phyloP scores from a whole-genome alignment of 2,797 vertebrate genomes.

The Fringilla coelebs region DNA sequence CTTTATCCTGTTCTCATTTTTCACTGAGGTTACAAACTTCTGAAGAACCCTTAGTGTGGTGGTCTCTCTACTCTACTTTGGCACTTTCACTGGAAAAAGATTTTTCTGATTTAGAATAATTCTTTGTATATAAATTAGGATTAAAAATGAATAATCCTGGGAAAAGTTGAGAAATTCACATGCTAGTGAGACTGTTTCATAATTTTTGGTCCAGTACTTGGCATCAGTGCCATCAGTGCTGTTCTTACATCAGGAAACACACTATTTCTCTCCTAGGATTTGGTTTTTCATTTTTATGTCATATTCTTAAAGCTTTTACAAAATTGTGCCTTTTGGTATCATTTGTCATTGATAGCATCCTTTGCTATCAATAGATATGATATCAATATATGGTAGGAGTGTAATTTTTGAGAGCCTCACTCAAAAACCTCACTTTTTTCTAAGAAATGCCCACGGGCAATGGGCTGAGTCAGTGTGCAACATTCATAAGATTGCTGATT shows the following conservation, averaged over 20 bases:
- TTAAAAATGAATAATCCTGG: background rate
- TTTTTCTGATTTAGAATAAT: background rate
- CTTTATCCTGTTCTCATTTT: background rate
- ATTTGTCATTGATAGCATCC: background rate
- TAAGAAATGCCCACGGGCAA: background rate
- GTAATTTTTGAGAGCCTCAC: background rate
- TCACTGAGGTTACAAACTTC: background rate
- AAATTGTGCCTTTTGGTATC: background rate
- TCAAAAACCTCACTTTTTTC: background rate
- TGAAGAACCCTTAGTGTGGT: background rate
- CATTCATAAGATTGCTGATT: background rate
- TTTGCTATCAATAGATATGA: too few species aligned
- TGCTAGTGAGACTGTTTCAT: background rate
- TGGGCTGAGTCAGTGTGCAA: background rate
- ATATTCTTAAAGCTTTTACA: background rate
- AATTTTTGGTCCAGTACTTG: background rate
- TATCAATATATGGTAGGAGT: background rate
- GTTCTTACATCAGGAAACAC: background rate
- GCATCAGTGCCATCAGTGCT: fast-evolving
- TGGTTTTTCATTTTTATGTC: background rate
- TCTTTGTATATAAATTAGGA: background rate
- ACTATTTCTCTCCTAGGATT: background rate
- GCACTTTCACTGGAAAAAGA: background rate
- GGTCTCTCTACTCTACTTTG: background rate
- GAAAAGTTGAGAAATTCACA: background rate